Evolutionary conservation across 64 coral and sea anemone species (phyloP).

Genomic region (Actinia equina): DNA sequence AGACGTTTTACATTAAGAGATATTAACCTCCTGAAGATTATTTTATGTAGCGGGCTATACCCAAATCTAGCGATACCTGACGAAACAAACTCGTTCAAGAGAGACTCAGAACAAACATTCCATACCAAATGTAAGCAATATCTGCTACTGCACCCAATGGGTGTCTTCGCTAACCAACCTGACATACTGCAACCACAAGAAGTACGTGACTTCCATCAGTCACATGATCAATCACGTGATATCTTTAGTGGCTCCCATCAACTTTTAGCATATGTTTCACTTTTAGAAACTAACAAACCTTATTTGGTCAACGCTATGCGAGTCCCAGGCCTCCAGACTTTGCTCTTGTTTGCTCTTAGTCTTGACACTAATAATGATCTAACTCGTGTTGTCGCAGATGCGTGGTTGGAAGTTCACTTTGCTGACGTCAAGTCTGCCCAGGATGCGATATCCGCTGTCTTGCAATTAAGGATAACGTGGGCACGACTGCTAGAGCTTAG

Average conservation of each 20-base stretch:
- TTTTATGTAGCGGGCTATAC: slow-evolving; percentile 93
- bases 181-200: slow-evolving; percentile 65
- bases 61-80: slow-evolving; percentile 87
- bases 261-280: slow-evolving; percentile 85
- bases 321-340: slow-evolving; percentile 90
- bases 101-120: slow-evolving; percentile 92
- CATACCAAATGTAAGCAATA: slow-evolving; percentile 83
- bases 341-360: slow-evolving; percentile 77
- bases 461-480: slow-evolving; percentile 82
- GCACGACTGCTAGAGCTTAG: slow-evolving; percentile 66
- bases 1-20: slow-evolving; percentile 87
- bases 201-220: neutral
- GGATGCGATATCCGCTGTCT: slow-evolving; percentile 64
- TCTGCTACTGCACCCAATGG: slow-evolving; percentile 77
- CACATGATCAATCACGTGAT: slow-evolving; percentile 15
- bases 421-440: slow-evolving; percentile 62
- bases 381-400: slow-evolving; percentile 79
- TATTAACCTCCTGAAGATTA: slow-evolving; percentile 93
- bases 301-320: slow-evolving; percentile 99
- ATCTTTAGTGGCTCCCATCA: slow-evolving; percentile 55
- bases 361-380: slow-evolving; percentile 88
- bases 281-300: slow-evolving; percentile 93
- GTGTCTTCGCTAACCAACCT: slow-evolving; percentile 78
- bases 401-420: slow-evolving; percentile 84
- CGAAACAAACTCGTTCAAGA: slow-evolving; percentile 80